Percentiles rank a stretch among this genome's conserved stretches.
phyloP scores from a whole-genome alignment of 2,888 invertebrate genomes.

The Rotaria socialis region DNA sequence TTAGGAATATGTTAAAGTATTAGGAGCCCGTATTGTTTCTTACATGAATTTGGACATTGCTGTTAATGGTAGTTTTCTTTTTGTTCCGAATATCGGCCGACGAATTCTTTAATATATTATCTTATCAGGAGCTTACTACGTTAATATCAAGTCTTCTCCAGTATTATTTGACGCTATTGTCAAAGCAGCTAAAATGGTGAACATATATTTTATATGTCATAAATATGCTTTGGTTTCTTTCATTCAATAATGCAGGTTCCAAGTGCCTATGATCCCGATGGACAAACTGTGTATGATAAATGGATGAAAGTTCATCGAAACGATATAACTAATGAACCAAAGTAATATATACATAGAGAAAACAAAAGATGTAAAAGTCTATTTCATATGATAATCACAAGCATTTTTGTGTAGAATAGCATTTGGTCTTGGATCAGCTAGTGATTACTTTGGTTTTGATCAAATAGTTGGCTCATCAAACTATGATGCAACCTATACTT shows the following conservation, averaged over 20 bases:
- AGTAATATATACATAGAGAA: background rate
- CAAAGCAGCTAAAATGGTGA: conserved; percentile 17
- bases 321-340: background rate
- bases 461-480: conserved; percentile 45
- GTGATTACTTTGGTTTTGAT: conserved; percentile 46
- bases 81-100: too few species aligned
- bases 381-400: background rate
- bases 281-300: conserved; percentile 41
- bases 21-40: background rate
- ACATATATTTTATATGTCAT: background rate
- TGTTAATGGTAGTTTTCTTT: background rate
- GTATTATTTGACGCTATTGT: background rate
- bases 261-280: background rate
- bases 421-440: conserved; percentile 46
- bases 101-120: too few species aligned
- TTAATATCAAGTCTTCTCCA: background rate
- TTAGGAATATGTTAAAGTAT: conserved; percentile 33
- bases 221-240: background rate
- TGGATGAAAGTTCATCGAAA: conserved; percentile 43
- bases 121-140: background rate
- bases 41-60: conserved; percentile 24
- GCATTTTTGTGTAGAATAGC: background rate
- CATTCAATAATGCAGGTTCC: background rate
- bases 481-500: conserved; percentile 34
- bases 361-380: too few species aligned